phyloP scores from a whole-genome alignment of 2,888 invertebrate genomes.

The Argyra leucocephala region DNA sequence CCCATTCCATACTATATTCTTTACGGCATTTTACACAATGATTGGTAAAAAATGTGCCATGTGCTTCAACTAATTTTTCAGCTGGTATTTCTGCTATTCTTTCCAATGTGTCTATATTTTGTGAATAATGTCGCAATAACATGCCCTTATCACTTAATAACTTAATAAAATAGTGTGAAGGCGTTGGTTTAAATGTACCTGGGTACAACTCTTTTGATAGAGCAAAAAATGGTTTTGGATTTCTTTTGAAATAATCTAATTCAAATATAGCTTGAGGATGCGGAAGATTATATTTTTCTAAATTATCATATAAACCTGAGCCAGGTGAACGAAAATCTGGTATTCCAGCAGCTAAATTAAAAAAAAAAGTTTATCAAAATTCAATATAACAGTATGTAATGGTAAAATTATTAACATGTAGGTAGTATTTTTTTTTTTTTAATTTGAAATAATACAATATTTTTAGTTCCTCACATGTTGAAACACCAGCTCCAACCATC shows the following conservation, averaged over 20 bases:
- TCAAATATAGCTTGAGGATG: constrained; percentile 90
- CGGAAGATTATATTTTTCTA: constrained; percentile 83
- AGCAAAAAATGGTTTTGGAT: constrained; percentile 87
- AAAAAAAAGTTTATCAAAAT: constrained; percentile 12
- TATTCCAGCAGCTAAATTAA: constrained; percentile 55
- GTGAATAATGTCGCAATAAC: constrained; percentile 66
- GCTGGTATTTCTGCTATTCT: constrained; percentile 71
- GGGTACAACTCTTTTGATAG: constrained; percentile 85
- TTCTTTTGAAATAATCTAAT: constrained; percentile 72
- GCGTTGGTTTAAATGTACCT: constrained; percentile 77
- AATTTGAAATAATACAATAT: background rate
- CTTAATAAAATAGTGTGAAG: constrained; percentile 82
- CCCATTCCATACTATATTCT: constrained; percentile 68
- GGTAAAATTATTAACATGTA: constrained; percentile 11
- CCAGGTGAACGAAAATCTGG: constrained; percentile 93
- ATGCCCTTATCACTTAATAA: constrained; percentile 74
- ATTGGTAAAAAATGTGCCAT: constrained; percentile 83
- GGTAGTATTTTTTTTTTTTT: background rate
- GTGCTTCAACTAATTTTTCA: constrained; percentile 85
- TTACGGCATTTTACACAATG: constrained; percentile 68
- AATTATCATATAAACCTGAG: constrained; percentile 82
- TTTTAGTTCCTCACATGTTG: constrained; percentile 66
- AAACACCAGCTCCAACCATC: constrained; percentile 93
- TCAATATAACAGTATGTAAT: constrained; percentile 17
- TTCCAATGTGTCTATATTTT: constrained; percentile 93